A percentile compares a stretch with the other conserved stretches of the same genome.
phyloP scores from a whole-genome alignment of 2,113 vertebrate species.

The Panthera tigris region DNA sequence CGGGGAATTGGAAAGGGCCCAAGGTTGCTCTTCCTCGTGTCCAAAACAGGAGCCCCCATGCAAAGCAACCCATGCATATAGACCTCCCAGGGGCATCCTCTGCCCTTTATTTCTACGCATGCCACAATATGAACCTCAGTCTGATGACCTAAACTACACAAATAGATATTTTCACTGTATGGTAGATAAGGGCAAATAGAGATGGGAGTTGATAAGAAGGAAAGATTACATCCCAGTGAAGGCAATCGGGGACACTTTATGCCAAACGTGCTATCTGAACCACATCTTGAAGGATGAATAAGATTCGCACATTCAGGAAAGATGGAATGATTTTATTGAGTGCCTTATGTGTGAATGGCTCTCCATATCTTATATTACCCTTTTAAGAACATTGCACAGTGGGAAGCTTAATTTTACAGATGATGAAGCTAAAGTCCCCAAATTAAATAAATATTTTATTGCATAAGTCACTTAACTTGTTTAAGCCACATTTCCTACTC shows the following conservation, averaged over 20 bases:
- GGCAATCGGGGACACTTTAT: neutral
- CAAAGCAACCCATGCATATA: neutral
- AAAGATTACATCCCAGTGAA: neutral
- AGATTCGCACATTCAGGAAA: neutral
- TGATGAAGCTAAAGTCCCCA: conserved; percentile 15
- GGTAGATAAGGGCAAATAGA: neutral
- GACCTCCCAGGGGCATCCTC: neutral
- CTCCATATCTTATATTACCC: neutral
- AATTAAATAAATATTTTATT: neutral
- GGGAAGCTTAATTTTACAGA: conserved; percentile 31
- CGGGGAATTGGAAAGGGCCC: neutral
- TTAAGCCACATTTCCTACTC: conserved; percentile 7
- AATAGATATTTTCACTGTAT: neutral
- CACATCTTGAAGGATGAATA: neutral
- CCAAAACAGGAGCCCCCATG: neutral
- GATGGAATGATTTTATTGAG: neutral
- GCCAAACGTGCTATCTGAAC: neutral
- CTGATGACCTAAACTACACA: neutral
- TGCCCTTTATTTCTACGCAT: neutral
- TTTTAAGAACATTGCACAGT: neutral
- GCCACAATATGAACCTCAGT: neutral
- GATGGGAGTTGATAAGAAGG: neutral
- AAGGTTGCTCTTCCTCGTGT: neutral
- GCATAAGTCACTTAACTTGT: neutral
- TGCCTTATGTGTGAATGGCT: neutral